These are phyloP conservation scores for Lithobates pipiens DNA, from an alignment of 2,797 vertebrate species.

Conservation along the genomic window DNA sequence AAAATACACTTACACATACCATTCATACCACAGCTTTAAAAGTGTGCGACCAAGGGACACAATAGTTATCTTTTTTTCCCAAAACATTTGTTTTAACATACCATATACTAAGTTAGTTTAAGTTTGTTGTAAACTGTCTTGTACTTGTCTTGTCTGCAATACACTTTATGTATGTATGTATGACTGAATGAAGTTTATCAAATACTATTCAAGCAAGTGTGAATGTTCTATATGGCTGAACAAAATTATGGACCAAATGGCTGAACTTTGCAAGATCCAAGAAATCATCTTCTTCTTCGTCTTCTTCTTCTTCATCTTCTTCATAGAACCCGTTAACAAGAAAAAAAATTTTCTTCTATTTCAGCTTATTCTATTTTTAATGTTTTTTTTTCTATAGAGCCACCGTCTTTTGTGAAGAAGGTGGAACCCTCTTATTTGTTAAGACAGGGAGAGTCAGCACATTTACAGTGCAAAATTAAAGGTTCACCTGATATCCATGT, in stretches of 20 bases:
- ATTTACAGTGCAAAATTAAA: conserved; percentile 90
- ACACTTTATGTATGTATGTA: background rate
- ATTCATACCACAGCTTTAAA: conserved; percentile 8
- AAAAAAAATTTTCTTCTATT: conserved; percentile 47
- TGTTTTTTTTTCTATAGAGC: conserved; percentile 79
- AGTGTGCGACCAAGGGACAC: background rate
- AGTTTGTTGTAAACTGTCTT: background rate
- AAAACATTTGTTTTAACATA: background rate
- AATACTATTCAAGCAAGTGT: background rate
- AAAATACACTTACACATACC: conserved; percentile 12
- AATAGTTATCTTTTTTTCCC: background rate
- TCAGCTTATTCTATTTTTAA: conserved; percentile 62
- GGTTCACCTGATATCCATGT: conserved; percentile 92
- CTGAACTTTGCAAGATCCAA: background rate
- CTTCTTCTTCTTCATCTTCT: conserved; percentile 10
- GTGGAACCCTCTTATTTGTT: conserved; percentile 91
- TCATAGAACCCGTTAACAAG: background rate
- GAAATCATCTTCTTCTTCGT: background rate
- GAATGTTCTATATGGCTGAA: conserved; percentile 10
- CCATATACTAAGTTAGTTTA: background rate
- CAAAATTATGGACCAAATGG: background rate
- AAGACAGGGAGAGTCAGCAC: conserved; percentile 91
- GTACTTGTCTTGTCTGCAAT: conserved; percentile 6
- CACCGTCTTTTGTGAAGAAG: conserved; percentile 93
- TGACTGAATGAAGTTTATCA: background rate